A percentile compares a stretch with the other conserved stretches of the same genome.
Evolutionary conservation across 1,140 invertebrate genomes (phyloP).

Genomic region (Trichonephila inaurata): DNA sequence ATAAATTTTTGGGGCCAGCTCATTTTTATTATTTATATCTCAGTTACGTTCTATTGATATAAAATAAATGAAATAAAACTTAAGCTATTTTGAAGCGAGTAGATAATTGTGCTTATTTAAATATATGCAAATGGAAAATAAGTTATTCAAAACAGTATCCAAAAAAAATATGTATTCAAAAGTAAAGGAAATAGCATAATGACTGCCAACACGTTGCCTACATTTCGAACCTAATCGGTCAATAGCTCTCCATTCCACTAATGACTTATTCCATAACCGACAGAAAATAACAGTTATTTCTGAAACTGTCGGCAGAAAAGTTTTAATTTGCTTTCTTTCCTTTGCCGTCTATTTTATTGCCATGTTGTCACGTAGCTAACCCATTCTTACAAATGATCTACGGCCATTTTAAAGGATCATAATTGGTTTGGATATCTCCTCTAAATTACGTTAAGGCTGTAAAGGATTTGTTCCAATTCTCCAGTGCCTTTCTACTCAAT

Average conservation of each 20-base stretch:
- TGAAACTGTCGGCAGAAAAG: neutral
- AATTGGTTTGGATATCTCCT: constrained; percentile 20
- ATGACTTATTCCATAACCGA: constrained; percentile 3
- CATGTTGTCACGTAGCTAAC: neutral
- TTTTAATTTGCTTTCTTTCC: constrained; percentile 17
- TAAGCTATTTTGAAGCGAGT: too few relatives aligned
- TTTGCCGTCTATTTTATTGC: neutral
- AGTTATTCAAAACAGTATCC: neutral
- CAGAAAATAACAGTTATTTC: neutral
- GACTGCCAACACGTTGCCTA: neutral
- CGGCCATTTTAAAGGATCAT: constrained; percentile 1
- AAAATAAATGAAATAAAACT: too few relatives aligned
- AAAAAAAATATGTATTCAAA: neutral
- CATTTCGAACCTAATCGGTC: neutral
- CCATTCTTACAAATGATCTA: constrained; percentile 18
- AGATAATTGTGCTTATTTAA: too few relatives aligned
- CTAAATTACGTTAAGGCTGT: neutral
- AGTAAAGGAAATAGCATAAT: neutral
- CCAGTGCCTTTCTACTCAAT: neutral
- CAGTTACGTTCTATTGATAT: too few relatives aligned
- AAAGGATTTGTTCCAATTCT: neutral
- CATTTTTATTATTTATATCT: too few relatives aligned
- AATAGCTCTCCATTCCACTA: neutral
- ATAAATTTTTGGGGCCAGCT: too few relatives aligned
- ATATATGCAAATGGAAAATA: too few relatives aligned